Evolutionary conservation across 2,888 invertebrate genomes (phyloP), one percentile per base, ranked within the genome.

Genomic region (Acanthococcus lagerstroemiae): DNA sequence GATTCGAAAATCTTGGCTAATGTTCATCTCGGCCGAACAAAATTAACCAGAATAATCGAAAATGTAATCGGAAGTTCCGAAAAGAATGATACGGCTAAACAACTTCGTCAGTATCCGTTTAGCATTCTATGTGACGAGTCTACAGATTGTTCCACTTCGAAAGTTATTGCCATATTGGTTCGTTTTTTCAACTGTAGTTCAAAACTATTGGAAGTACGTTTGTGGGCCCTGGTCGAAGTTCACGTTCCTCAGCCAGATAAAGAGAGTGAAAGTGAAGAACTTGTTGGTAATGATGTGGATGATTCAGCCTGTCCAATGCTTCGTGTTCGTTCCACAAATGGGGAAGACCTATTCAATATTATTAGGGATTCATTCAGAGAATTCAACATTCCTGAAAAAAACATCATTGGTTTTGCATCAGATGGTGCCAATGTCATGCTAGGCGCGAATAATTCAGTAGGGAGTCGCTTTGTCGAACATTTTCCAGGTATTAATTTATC

Each of bases 1-100:
- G 68, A 69, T 67, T 68, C 68, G 3, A 45, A 69, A 68, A 58
- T 69, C 7, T 68, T 67, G 5, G 25, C 57, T 37, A 17, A 65
- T 22, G 4, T 70, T 15, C 12, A 66, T n/a, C 6, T 69, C 0
- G 46, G 65, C 54, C 37, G 68, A 15, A 67, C 68, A 26, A 69
- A 69, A 55, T 50, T 66, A 6, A 69, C 69, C 4, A 22, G 30
- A 12, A 7, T 69, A 22, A 56, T 68, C 22, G 67, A 37, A 15
- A 55, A 65, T 65, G 52, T 52, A n/a, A 37, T 55, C 17, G 55
- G 65, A 3, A 55, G 54, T n/a, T 37, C 24, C 15, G 26, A 50
- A 21, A 24, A 30, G 25, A 27, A 21, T 27, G n/a, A 54, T n/a
- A 21, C 54, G 12, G 50, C 50, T 54, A 22, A 65, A 24, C 19